Percentiles rank a stretch among this genome's conserved stretches.
Evolutionary conservation across 1,140 invertebrate genomes (phyloP).

Genomic region (Drosophila erecta): DNA sequence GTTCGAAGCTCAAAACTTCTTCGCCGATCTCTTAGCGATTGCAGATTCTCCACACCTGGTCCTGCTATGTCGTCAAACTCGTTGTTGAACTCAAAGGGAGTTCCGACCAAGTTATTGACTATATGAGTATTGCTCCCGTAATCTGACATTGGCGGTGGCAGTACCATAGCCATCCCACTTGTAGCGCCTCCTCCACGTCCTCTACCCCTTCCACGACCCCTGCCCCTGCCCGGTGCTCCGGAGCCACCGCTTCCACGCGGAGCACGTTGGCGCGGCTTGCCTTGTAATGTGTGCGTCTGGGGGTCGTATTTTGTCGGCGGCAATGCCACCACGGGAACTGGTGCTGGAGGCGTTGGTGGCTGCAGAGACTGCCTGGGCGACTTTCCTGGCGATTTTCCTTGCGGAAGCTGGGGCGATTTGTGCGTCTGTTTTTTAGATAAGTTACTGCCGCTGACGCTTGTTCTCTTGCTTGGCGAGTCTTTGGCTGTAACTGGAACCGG

Average conservation of each 20-base stretch:
- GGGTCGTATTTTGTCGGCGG: conserved; percentile 68
- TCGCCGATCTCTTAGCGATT: conserved; percentile 91
- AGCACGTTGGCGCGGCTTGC: conserved; percentile 85
- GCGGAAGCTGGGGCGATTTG: conserved; percentile 87
- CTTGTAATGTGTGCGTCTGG: conserved; percentile 73
- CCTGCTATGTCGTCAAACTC: conserved; percentile 91
- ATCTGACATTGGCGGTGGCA: conserved; percentile 79
- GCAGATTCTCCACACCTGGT: conserved; percentile 91
- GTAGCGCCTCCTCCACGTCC: conserved; percentile 56
- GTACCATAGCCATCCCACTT: conserved; percentile 54
- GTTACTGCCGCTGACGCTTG: conserved; percentile 37
- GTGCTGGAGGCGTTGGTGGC: conserved; percentile 38
- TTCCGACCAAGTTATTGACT: conserved; percentile 91
- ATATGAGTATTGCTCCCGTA: conserved; percentile 79
- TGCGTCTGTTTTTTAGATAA: conserved; percentile 62
- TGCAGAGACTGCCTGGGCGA: conserved; percentile 87
- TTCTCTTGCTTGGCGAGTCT: conserved; percentile 71
- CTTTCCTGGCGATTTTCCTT: conserved; percentile 89
- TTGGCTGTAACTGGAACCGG: conserved; percentile 49
- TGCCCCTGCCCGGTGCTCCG: conserved; percentile 51
- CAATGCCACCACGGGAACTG: conserved; percentile 46
- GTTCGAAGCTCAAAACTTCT: conserved; percentile 86
- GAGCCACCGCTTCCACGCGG: conserved; percentile 85
- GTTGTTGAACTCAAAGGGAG: conserved; percentile 93
- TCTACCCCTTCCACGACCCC: conserved; percentile 89